A percentile compares a stretch with the other conserved stretches of the same genome.
These are phyloP conservation scores for Platanista minor DNA, from an alignment of 2,113 vertebrate species.

Conservation along the genomic window DNA sequence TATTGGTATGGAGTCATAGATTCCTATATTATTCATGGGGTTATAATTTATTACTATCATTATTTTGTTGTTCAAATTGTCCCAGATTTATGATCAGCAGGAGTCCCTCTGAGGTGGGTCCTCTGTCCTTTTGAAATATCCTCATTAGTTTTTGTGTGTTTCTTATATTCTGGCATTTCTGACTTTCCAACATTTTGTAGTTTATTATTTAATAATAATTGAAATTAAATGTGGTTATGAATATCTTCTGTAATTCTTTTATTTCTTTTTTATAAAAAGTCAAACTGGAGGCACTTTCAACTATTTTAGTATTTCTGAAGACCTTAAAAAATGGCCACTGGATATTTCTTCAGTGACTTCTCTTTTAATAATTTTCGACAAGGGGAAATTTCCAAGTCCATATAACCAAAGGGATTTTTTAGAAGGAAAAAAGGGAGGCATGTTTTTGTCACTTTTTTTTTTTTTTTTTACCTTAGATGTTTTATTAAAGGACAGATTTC, in stretches of 20 bases:
- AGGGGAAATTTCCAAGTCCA: not conserved
- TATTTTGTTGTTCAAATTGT: not conserved
- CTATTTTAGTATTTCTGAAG: not conserved
- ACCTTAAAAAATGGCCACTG: not conserved
- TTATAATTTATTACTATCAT: not conserved
- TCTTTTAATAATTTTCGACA: slow-evolving; percentile 26
- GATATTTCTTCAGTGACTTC: slow-evolving; percentile 9
- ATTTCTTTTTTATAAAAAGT: not conserved
- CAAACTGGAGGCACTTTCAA: not conserved
- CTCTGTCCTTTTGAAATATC: not conserved
- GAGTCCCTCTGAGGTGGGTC: not conserved
- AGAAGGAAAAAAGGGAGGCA: not conserved
- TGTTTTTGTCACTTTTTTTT: not conserved
- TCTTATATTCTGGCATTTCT: slow-evolving; percentile 4
- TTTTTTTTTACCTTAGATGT: not conserved
- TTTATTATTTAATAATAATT: not conserved
- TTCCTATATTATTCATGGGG: not conserved
- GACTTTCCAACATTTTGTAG: not conserved
- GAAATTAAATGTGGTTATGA: not conserved
- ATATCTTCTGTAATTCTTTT: not conserved
- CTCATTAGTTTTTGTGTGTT: not conserved
- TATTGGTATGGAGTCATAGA: not conserved
- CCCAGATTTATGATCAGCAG: not conserved
- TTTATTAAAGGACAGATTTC: not conserved
- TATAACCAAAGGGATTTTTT: not conserved